A percentile compares a stretch with the other conserved stretches of the same genome.
These are phyloP conservation scores for Xestia rhomboidea DNA, from an alignment of 2,888 invertebrate species.

Conservation along the genomic window DNA sequence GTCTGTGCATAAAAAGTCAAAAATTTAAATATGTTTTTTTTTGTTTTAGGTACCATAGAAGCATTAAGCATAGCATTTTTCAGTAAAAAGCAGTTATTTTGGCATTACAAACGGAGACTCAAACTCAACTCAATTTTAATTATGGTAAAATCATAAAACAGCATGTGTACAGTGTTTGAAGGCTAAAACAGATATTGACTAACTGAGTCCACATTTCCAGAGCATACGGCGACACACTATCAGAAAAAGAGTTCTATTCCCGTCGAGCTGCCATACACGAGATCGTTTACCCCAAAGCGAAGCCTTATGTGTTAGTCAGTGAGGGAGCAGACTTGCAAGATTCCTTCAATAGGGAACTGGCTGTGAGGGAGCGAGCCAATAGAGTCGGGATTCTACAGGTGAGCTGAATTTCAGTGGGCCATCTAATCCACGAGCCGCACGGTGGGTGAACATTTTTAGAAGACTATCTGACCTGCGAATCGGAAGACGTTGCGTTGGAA, in stretches of 20 bases:
- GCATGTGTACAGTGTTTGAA: neutral
- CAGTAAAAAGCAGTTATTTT: no score
- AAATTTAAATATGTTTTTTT: no score
- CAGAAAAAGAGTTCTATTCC: conserved; percentile 91
- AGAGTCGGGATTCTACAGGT: conserved; percentile 93
- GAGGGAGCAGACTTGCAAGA: conserved; percentile 90
- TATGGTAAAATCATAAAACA: neutral
- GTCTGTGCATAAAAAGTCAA: no score
- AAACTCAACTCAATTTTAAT: neutral
- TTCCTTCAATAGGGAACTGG: conserved; percentile 92
- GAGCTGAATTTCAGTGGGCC: neutral
- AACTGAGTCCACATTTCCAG: conserved; percentile 66
- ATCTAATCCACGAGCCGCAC: neutral
- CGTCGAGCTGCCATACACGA: conserved; percentile 90
- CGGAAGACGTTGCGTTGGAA: no score
- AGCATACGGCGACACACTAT: conserved; percentile 92
- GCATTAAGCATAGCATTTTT: no score
- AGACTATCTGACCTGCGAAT: neutral
- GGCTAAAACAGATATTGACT: neutral
- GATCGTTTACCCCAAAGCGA: conserved; percentile 91
- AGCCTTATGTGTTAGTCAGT: conserved; percentile 91
- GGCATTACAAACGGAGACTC: no score
- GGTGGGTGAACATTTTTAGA: neutral
- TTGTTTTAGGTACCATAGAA: no score
- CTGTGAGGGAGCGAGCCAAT: conserved; percentile 93